Conservation (phyloP, 2,888 invertebrate genomes). For the Steinernema scapterisci region DNA sequence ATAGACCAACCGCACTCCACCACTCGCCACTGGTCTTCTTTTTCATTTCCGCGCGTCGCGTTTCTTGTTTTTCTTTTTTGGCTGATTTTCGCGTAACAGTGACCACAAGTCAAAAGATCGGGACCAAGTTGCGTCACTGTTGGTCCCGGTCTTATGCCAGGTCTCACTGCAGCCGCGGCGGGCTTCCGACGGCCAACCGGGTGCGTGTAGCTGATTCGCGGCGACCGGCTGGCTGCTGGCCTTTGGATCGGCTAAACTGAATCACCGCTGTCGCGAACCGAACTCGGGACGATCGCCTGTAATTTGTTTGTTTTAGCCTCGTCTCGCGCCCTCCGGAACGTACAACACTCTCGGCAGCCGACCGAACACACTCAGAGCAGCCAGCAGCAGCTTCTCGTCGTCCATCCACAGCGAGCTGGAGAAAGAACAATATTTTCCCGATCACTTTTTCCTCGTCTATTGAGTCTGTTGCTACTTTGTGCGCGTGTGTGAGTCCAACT, state of each 20-base stretch:
- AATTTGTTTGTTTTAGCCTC: constrained; percentile 26
- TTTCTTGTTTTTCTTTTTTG: too few species aligned
- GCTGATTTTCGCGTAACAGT: too few species aligned
- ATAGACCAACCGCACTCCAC: too few species aligned
- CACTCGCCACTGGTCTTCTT: too few species aligned
- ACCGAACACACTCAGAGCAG: not conserved
- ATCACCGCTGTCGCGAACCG: not conserved
- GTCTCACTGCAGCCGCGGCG: too few species aligned
- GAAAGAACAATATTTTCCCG: not conserved
- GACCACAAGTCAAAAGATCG: too few species aligned
- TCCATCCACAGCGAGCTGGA: not conserved
- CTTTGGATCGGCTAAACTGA: not conserved
- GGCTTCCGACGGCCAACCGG: too few species aligned
- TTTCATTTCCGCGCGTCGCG: too few species aligned
- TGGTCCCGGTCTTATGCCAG: too few species aligned
- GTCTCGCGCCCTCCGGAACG: not conserved
- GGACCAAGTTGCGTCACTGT: too few species aligned
- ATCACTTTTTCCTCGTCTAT: not conserved
- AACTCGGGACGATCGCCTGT: not conserved
- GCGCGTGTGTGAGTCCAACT: too few species aligned
- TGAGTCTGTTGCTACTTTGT: constrained; percentile 19
- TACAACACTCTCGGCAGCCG: not conserved
- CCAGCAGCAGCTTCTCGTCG: not conserved
- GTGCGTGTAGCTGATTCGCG: not conserved
- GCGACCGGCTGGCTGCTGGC: not conserved